phyloP scores from a whole-genome alignment of 2,797 vertebrate species.

The Diglossa cyanea region DNA sequence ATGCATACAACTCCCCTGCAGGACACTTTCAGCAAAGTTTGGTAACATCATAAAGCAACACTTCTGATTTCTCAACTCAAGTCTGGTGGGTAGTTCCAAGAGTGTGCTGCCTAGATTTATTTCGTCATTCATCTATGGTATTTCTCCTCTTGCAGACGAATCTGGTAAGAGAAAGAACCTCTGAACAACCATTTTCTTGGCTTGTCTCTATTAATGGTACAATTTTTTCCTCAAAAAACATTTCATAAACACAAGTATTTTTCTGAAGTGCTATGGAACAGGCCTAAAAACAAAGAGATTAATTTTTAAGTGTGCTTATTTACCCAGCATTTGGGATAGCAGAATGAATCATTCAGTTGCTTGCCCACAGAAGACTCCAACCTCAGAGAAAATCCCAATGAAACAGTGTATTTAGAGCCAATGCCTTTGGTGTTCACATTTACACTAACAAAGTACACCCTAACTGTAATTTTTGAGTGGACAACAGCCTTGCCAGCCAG shows the following conservation, averaged over 20 bases:
- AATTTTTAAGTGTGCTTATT: background rate
- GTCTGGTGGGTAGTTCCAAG: background rate
- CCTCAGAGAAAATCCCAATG: background rate
- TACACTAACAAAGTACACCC: background rate
- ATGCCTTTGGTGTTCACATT: background rate
- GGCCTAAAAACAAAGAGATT: background rate
- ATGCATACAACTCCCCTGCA: background rate
- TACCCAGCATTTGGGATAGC: background rate
- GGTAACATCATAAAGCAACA: background rate
- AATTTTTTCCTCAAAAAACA: background rate
- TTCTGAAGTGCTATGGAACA: background rate
- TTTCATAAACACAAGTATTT: background rate
- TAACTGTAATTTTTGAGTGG: background rate
- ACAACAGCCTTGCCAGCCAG: background rate
- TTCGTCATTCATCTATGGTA: background rate
- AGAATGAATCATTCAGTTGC: background rate
- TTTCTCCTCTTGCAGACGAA: background rate
- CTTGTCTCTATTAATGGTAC: background rate
- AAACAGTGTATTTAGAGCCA: background rate
- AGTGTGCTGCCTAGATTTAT: background rate
- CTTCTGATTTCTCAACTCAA: background rate
- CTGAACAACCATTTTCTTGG: background rate
- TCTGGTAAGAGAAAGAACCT: background rate
- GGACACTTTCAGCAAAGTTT: background rate
- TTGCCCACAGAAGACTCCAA: background rate